Evolutionary conservation across 2,888 invertebrate genomes (phyloP).

Genomic region (Mallateleia sp.): DNA sequence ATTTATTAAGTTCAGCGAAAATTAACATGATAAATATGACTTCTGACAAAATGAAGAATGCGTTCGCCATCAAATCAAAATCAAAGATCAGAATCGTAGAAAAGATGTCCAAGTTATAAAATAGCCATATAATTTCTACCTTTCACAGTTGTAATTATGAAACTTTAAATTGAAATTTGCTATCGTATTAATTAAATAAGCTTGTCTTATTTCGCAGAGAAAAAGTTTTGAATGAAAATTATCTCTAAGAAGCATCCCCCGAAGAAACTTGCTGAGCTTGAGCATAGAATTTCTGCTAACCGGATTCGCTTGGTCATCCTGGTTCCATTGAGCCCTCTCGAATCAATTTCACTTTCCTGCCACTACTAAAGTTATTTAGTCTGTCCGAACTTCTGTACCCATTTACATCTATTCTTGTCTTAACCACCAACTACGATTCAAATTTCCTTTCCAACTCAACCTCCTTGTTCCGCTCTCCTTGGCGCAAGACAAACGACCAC

Average conservation of each 20-base stretch:
- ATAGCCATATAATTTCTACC: neutral
- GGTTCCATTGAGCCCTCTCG: slow-evolving; percentile 42
- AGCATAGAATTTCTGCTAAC: slow-evolving; percentile 48
- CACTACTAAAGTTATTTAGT: slow-evolving; percentile 62
- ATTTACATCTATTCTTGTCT: slow-evolving; percentile 72
- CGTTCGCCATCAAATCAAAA: too few species aligned
- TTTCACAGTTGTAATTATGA: too few species aligned
- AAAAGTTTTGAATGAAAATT: slow-evolving; percentile 31
- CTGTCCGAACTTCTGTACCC: slow-evolving; percentile 58
- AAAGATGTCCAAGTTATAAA: neutral
- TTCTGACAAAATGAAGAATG: too few species aligned
- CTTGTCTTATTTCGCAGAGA: neutral
- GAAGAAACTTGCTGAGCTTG: slow-evolving; percentile 50
- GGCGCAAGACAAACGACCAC: slow-evolving; percentile 59
- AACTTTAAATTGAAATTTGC: neutral
- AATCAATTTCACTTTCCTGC: slow-evolving; percentile 72
- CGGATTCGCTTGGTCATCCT: slow-evolving; percentile 65
- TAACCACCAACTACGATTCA: slow-evolving; percentile 70
- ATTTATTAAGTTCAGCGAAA: too few species aligned
- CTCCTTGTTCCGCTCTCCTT: neutral
- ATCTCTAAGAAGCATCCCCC: slow-evolving; percentile 16
- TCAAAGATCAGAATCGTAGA: too few species aligned
- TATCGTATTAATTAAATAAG: neutral
- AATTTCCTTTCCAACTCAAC: slow-evolving; percentile 54
- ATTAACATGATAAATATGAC: too few species aligned